phyloP scores from a whole-genome alignment of 2,797 vertebrate species.

The Halcyon badia region DNA sequence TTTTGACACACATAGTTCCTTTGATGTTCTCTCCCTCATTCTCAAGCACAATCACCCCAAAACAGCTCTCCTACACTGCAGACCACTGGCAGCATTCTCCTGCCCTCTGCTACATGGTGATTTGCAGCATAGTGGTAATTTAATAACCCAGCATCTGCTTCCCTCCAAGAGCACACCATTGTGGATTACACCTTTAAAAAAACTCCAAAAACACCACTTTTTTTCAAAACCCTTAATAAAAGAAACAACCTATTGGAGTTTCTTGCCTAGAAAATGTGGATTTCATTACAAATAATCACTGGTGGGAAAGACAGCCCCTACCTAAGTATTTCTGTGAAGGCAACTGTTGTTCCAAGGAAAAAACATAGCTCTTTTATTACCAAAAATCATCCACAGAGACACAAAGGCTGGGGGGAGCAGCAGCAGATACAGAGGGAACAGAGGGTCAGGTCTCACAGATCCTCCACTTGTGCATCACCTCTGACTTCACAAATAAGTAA shows the following conservation, averaged over 20 bases:
- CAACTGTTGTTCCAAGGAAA: neutral
- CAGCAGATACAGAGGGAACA: neutral
- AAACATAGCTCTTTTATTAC: neutral
- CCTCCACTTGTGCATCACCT: neutral
- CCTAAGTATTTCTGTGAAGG: neutral
- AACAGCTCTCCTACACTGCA: neutral
- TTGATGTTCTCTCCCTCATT: neutral
- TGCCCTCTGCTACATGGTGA: neutral
- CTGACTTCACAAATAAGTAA: neutral
- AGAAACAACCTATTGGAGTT: neutral
- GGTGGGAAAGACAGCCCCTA: neutral
- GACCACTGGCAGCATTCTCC: neutral
- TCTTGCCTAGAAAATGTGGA: neutral
- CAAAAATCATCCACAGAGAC: neutral
- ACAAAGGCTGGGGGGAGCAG: neutral
- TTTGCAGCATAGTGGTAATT: neutral
- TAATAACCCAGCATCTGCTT: neutral
- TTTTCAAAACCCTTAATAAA: neutral
- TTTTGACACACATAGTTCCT: neutral
- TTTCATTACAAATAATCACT: neutral
- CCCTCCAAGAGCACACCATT: neutral
- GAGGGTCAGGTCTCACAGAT: neutral
- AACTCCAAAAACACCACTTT: neutral
- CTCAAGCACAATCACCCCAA: neutral
- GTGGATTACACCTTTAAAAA: neutral